Percentiles rank a stretch among this genome's conserved stretches.
phyloP scores from a whole-genome alignment of 2,797 vertebrate species.

The Falco naumanni region DNA sequence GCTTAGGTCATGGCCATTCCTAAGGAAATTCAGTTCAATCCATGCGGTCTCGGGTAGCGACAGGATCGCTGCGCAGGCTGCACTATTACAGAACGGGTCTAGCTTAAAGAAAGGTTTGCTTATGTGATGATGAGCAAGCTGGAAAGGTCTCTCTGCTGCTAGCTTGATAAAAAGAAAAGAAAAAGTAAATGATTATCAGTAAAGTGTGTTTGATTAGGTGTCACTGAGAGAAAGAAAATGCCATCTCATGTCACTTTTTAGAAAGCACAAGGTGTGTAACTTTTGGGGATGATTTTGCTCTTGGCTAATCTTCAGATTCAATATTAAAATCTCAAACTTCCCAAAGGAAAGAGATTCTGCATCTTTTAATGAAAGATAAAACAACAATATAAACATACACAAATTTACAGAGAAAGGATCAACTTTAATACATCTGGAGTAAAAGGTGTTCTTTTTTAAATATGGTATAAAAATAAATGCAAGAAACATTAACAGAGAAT shows the following conservation, averaged over 20 bases:
- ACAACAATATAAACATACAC: constrained; percentile 85
- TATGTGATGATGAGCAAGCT: constrained; percentile 6
- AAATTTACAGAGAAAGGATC: constrained; percentile 90
- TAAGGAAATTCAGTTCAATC: neutral
- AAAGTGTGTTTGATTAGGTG: constrained; percentile 49
- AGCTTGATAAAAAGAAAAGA: constrained; percentile 48
- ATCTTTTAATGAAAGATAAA: constrained; percentile 86
- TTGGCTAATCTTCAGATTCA: constrained; percentile 33
- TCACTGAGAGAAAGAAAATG: constrained; percentile 70
- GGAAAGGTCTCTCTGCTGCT: constrained; percentile 49
- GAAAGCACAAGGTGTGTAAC: constrained; percentile 17
- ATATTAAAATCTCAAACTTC: constrained; percentile 69
- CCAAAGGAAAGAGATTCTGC: constrained; percentile 78
- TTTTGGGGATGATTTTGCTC: constrained; percentile 32
- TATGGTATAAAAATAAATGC: constrained; percentile 99
- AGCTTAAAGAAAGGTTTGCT: neutral
- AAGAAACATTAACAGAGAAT: constrained; percentile 89
- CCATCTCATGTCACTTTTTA: constrained; percentile 54
- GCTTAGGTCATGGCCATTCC: neutral
- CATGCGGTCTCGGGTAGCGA: accelerated
- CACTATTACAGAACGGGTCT: accelerated
- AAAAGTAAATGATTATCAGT: constrained; percentile 37
- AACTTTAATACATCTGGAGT: constrained; percentile 93
- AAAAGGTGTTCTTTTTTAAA: constrained; percentile 93
- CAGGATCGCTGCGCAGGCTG: neutral